Conservation (phyloP, 35 echinoderm and acorn worm genomes). For the Heliocidaris erythrogramma region DNA sequence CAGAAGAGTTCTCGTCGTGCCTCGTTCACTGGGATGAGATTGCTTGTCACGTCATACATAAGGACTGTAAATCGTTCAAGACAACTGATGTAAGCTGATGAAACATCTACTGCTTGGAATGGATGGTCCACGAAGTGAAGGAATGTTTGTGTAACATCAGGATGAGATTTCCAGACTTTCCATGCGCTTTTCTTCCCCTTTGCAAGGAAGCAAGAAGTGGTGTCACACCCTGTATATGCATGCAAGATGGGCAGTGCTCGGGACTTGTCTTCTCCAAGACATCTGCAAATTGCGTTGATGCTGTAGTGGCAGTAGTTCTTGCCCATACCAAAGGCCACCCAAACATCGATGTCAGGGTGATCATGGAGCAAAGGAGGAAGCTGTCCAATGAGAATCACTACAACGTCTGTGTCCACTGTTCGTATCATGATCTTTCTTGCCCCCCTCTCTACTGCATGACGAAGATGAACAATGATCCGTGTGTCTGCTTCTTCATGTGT, state of each 20-base stretch:
- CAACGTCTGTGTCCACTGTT: slow-evolving; percentile 76
- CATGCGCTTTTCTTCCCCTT: slow-evolving; percentile 62
- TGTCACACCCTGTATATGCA: slow-evolving; percentile 45
- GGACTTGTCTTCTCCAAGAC: background rate
- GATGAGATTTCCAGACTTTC: slow-evolving; percentile 41
- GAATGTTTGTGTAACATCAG: slow-evolving; percentile 52
- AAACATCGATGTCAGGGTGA: slow-evolving; percentile 19
- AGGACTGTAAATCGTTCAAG: slow-evolving; percentile 29
- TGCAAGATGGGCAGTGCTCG: slow-evolving; percentile 40
- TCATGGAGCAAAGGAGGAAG: slow-evolving; percentile 38
- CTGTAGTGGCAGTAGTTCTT: slow-evolving; percentile 49
- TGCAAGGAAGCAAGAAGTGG: slow-evolving; percentile 44
- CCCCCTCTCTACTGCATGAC: slow-evolving; percentile 50
- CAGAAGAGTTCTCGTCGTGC: too few species aligned
- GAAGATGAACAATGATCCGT: slow-evolving; percentile 62
- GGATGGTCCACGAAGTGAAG: slow-evolving; percentile 6
- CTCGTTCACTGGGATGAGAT: slow-evolving; percentile 35
- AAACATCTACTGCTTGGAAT: slow-evolving; percentile 1
- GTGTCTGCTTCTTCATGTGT: slow-evolving; percentile 78
- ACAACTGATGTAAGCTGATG: background rate
- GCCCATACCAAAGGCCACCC: slow-evolving; percentile 68
- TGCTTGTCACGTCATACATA: slow-evolving; percentile 47
- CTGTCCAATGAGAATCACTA: slow-evolving; percentile 68
- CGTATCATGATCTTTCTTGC: background rate
- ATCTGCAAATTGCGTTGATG: background rate